Base-by-base conservation (phyloP, 1,140 invertebrate species). In the Drosophila pseudoananassae region DNA sequence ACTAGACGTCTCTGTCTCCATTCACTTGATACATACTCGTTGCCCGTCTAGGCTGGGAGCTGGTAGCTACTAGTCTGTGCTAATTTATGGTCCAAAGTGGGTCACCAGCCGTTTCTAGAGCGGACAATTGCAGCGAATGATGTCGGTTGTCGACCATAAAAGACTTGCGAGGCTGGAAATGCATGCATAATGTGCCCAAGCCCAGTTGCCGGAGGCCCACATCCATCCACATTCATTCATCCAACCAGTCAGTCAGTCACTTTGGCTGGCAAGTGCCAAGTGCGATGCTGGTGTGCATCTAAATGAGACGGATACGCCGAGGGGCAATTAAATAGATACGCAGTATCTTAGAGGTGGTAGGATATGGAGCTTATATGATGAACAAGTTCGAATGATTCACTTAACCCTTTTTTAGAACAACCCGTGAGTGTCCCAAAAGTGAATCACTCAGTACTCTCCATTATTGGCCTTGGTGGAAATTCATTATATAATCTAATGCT, bases 71-170 rank as follows among this genome's bases (percentile, higher is more conserved):
- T 15, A 50, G 54, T 52, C 47, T 85, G 81, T 72, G 83, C 82
- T 88, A 87, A 87, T 87, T 87, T 88, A 87, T 72, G 83, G 46
- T 55, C 61, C 69, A 77, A 84, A 70, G 68, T 87, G 81, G 81
- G 81, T 84, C 81, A 84, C 5, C 1, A 6, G 25, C 25, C 0
- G 77, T 87, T 87, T 85, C 82, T 85, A 85, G 81, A 84, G 81
- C 80, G 58, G 49, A 61, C 65, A 80, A 77, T 57, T 75, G 59
- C 66, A 70, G 46, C 38, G 63, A 65, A 76, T 66, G 56, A 65
- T 70, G 66, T 63, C 59, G 52, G 70, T 66, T 71, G 75, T 56
- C 61, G 61, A 60, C 77, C 82, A 84, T 84, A 84, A 84, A 84
- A 84, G 77, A 77, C 81, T 77, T 87, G 68, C 82, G 68, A 59